A percentile compares a stretch with the other conserved stretches of the same genome.
These are phyloP conservation scores for Zaprionus africanus DNA, from an alignment of 1,140 invertebrate species.

Conservation along the genomic window DNA sequence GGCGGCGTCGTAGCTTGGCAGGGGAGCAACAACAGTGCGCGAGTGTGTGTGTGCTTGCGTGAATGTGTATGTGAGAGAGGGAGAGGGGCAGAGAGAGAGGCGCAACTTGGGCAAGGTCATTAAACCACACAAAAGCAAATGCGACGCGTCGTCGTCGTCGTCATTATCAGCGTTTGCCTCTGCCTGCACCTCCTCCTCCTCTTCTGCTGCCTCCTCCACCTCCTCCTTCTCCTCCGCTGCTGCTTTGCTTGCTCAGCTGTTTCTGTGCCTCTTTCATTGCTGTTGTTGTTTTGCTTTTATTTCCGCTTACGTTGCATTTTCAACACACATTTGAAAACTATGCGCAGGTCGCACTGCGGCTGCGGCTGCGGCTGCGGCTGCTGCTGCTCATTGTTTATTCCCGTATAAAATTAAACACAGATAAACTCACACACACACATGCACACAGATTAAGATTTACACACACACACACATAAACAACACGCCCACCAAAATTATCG, in stretches of 20 bases:
- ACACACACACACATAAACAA: constrained; percentile 5
- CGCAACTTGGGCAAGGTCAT: constrained; percentile 78
- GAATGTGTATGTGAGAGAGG: constrained; percentile 2
- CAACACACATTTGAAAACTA: constrained; percentile 29
- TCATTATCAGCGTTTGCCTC: constrained; percentile 46
- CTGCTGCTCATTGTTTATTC: constrained; percentile 1
- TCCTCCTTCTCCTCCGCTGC: background rate
- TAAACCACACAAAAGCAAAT: constrained; percentile 72
- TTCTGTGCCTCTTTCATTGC: constrained; percentile 35
- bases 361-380: background rate
- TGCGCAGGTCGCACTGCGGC: constrained; percentile 21
- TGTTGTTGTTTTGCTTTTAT: constrained; percentile 62
- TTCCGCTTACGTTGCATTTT: constrained; percentile 75
- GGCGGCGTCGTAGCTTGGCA: constrained; percentile 59
- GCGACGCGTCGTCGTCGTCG: constrained; percentile 32
- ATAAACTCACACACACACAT: constrained; percentile 9
- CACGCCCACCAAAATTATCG: constrained; percentile 56
- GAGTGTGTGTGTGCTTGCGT: background rate
- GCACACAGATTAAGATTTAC: background rate
- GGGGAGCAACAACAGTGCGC: constrained; percentile 56
- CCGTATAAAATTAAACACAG: constrained; percentile 21
- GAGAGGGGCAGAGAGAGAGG: constrained; percentile 19
- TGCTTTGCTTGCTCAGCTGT: constrained; percentile 61
- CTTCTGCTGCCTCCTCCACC: background rate
- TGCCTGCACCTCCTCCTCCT: background rate